A percentile compares a stretch with the other conserved stretches of the same genome.
phyloP scores from a whole-genome alignment of 2,888 invertebrate species.

The Lepidonotus clava region DNA sequence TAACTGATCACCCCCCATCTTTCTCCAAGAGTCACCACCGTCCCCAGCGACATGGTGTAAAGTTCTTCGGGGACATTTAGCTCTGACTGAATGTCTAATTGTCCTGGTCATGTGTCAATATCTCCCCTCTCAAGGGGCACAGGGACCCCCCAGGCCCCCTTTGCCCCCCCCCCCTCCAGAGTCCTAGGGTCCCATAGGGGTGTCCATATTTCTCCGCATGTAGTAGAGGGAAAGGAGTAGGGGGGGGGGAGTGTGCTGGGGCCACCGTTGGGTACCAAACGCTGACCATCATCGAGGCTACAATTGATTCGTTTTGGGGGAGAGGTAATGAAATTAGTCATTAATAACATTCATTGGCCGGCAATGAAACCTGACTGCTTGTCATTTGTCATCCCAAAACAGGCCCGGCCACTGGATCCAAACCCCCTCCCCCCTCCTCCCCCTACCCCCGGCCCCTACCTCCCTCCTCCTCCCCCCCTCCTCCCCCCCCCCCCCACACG shows the following conservation, averaged over 20 bases:
- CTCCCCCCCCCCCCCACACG: background rate
- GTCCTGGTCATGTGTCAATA: background rate
- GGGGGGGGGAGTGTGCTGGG: no score
- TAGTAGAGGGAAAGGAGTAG: no score
- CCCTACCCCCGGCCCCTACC: background rate
- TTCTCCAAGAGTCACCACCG: background rate
- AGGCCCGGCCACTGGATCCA: background rate
- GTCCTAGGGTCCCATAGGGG: no score
- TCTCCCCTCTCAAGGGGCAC: background rate
- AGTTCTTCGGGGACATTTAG: background rate
- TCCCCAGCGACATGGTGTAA: background rate
- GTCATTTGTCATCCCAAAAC: background rate
- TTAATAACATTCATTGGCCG: background rate
- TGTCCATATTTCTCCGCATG: no score
- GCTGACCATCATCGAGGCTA: background rate
- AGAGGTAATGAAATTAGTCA: background rate
- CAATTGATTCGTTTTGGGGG: conserved; percentile 10
- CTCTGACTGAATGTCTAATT: background rate
- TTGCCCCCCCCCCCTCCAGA: background rate
- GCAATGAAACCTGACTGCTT: background rate
- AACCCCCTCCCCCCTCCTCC: background rate
- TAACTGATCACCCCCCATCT: background rate
- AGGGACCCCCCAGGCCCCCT: background rate
- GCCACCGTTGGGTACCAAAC: background rate
- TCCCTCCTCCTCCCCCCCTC: background rate